A percentile compares a stretch with the other conserved stretches of the same genome.
Evolutionary conservation across 2,113 vertebrate genomes (phyloP).

Genomic region (Festucalex cinctus): DNA sequence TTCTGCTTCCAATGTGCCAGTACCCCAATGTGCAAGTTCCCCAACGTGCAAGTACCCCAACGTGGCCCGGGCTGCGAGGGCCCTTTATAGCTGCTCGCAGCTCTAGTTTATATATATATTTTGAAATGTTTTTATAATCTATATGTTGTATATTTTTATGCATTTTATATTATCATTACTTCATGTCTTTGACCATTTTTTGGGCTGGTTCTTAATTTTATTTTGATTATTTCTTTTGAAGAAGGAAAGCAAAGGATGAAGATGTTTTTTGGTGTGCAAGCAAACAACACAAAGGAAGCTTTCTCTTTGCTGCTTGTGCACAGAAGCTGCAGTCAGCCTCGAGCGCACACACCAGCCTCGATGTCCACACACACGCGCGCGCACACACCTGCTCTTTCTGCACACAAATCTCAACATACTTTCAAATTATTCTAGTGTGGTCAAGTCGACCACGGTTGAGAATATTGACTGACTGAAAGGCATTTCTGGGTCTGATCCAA

Average conservation of each 20-base stretch:
- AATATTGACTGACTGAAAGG: neutral
- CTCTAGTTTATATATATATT: no score
- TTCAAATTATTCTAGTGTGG: neutral
- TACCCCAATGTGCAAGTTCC: no score
- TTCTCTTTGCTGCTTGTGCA: slow-evolving; percentile 37
- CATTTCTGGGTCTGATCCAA: neutral
- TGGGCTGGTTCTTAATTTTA: neutral
- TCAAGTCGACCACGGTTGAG: neutral
- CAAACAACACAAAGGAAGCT: slow-evolving; percentile 52
- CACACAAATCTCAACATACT: slow-evolving; percentile 1
- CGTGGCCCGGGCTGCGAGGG: no score
- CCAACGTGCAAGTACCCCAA: no score
- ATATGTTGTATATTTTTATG: neutral
- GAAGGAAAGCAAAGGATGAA: neutral
- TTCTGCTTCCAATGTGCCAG: no score
- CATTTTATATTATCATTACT: neutral
- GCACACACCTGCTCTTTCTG: slow-evolving; percentile 46
- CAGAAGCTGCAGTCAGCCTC: neutral
- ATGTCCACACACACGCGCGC: slow-evolving; percentile 16
- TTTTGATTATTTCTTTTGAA: neutral
- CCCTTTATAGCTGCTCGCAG: no score
- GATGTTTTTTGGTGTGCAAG: neutral
- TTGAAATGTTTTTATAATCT: no score
- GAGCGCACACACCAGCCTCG: slow-evolving; percentile 32
- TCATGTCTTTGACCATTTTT: neutral